phyloP scores from a whole-genome alignment of 2,888 invertebrate genomes.

The Abrostola tripartita region DNA sequence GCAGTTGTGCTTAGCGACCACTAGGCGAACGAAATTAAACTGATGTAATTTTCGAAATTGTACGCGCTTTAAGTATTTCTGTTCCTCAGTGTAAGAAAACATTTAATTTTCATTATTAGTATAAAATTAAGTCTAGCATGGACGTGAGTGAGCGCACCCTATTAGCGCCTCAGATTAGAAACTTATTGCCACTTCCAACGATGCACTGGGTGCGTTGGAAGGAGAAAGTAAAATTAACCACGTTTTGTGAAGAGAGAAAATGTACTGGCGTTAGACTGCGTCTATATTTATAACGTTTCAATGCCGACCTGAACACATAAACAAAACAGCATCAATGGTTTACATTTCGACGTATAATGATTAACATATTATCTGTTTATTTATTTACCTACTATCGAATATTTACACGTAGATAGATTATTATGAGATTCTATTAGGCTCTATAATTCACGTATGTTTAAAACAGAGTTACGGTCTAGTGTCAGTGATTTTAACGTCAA shows the following conservation, averaged over 20 bases:
- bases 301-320: slow-evolving; percentile 23
- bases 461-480: too few species aligned
- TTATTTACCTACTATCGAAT: slow-evolving; percentile 6
- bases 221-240: slow-evolving; percentile 51
- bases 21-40: too few species aligned
- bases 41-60: neutral
- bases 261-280: slow-evolving; percentile 14
- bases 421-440: slow-evolving; percentile 35
- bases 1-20: too few species aligned
- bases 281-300: slow-evolving; percentile 31
- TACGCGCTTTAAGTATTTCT: slow-evolving; percentile 6
- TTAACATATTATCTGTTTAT: slow-evolving; percentile 19
- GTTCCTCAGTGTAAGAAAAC: slow-evolving; percentile 18
- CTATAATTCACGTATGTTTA: too few species aligned
- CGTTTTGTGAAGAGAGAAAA: slow-evolving; percentile 44
- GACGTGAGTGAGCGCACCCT: slow-evolving; percentile 31
- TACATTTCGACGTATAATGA: slow-evolving; percentile 18
- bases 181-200: slow-evolving; percentile 39
- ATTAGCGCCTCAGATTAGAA: slow-evolving; percentile 51
- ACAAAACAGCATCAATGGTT: slow-evolving; percentile 24
- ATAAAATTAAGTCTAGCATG: slow-evolving; percentile 17
- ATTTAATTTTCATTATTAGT: slow-evolving; percentile 33
- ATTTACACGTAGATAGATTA: slow-evolving; percentile 18
- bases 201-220: slow-evolving; percentile 30
- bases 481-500: too few species aligned